Evolutionary conservation across 2,113 vertebrate genomes (phyloP), one percentile per base, ranked within the genome.

Genomic region (Mustela lutreola): DNA sequence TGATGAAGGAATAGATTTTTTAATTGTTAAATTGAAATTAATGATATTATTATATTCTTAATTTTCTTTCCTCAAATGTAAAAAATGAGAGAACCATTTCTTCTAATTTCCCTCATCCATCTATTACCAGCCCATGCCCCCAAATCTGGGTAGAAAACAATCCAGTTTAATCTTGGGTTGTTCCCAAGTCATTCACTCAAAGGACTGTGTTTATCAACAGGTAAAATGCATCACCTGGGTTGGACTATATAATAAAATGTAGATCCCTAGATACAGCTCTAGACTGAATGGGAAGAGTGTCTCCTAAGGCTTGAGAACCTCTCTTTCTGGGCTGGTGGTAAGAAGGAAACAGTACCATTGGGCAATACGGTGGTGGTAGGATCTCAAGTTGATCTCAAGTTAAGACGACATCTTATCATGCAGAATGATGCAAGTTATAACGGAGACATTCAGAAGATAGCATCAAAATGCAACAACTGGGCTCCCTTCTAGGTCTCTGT

Each of bases 21-120:
- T 95, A 92, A 42, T 79, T 31, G 42, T 67, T 76, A 85, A 71
- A 33, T 12, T 70, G 36, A 60, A 53, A 8, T 73, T 42, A 65
- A 90, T 71, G 78, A 82, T 92, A 36, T 81, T 76, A 67, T 90
- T 78, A 33, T 76, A 82, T 36, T 79, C 19, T 50, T 58, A 81
- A 56, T 65, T 65, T 92, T 82, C 21, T 82, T 88, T 78, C 28
- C 36, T 80, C 75, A 93, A 89, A 89, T 65, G 21, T 86, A 89
- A 95, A 88, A 95, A 21, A 14, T 70, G 70, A 62, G 12, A 1
- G 14, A 42, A 14, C 15, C 58, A 4, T 92, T 88, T 83, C 53
- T 95, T 87, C 24, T 63, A 36, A 60, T 62, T 92, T 83, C 50
- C 76, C 45, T 42, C 16, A 83, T 6, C 39, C 65, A 65, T 16